Conservation (phyloP, 2,113 vertebrate species). For the Morone saxatilis region DNA sequence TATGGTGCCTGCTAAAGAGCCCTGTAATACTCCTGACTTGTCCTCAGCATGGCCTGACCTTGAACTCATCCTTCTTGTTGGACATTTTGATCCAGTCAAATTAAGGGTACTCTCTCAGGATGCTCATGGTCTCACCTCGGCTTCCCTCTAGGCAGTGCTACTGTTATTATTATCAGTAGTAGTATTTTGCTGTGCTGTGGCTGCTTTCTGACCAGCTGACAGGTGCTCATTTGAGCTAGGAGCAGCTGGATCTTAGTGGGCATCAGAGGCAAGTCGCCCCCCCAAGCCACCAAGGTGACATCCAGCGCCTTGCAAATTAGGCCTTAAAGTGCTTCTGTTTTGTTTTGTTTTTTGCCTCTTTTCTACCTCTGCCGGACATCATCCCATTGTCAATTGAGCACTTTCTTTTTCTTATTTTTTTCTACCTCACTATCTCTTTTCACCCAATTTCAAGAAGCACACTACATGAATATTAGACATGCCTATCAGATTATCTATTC, state of each 20-base stretch:
- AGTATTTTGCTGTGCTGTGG: conserved; percentile 23
- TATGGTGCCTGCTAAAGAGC: conserved; percentile 24
- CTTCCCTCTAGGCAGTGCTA: conserved; percentile 5
- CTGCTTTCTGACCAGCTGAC: conserved; percentile 58
- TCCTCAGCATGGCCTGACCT: conserved; percentile 33
- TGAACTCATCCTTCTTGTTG: conserved; percentile 39
- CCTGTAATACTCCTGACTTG: not conserved
- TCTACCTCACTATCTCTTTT: conserved; percentile 14
- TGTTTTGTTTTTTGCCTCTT: not conserved
- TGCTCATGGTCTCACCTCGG: not conserved
- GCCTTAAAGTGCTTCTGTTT: conserved; percentile 52
- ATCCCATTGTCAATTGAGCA: conserved; percentile 33
- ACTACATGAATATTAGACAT: conserved; percentile 55
- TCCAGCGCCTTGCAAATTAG: conserved; percentile 66
- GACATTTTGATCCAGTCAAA: conserved; percentile 42
- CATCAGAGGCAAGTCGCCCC: conserved; percentile 45
- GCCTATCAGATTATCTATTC: conserved; percentile 62
- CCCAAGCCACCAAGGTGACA: conserved; percentile 67
- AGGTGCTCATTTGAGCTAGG: conserved; percentile 67
- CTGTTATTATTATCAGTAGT: conserved; percentile 41
- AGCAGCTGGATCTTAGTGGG: conserved; percentile 70
- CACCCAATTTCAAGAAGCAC: conserved; percentile 38
- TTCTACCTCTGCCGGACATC: conserved; percentile 29
- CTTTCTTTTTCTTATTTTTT: not conserved
- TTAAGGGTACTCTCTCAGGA: conserved; percentile 7